Conservation (phyloP, 2,888 invertebrate species). For the Zhuqinia jingwanae region DNA sequence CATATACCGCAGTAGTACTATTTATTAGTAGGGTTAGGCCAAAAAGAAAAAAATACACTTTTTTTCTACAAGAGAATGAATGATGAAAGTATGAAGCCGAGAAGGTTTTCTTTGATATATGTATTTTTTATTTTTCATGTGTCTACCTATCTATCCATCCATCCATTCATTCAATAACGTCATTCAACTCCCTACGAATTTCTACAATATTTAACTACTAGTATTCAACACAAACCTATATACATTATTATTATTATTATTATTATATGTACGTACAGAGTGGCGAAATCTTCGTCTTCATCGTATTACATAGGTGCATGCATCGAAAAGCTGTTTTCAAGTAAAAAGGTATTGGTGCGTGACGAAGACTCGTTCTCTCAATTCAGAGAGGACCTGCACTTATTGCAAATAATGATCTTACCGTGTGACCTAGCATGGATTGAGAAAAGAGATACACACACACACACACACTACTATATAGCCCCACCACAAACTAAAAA, state of each 20-base stretch:
- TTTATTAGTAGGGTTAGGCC: not conserved
- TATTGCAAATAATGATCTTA: constrained; percentile 70
- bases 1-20: not conserved
- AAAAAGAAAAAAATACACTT: not conserved
- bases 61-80: constrained; percentile 20
- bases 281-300: not conserved
- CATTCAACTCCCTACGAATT: constrained; percentile 27
- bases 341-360: constrained; percentile 61
- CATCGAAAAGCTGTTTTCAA: not conserved
- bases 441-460: not conserved
- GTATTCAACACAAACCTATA: not conserved
- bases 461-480: not conserved
- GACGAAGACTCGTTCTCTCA: constrained; percentile 68
- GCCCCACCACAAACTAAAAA: constrained; percentile 1
- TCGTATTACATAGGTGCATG: not conserved
- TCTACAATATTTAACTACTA: not conserved
- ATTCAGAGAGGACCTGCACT: constrained; percentile 67
- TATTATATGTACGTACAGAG: no score
- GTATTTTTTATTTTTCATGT: constrained; percentile 47
- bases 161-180: constrained; percentile 42
- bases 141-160: constrained; percentile 39
- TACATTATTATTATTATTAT: not conserved
- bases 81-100: not conserved
- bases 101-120: constrained; percentile 36
- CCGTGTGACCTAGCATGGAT: constrained; percentile 38